Percentiles rank a stretch among this genome's conserved stretches.
phyloP scores from a whole-genome alignment of 2,888 invertebrate species.

The Athripsodes cinereus region DNA sequence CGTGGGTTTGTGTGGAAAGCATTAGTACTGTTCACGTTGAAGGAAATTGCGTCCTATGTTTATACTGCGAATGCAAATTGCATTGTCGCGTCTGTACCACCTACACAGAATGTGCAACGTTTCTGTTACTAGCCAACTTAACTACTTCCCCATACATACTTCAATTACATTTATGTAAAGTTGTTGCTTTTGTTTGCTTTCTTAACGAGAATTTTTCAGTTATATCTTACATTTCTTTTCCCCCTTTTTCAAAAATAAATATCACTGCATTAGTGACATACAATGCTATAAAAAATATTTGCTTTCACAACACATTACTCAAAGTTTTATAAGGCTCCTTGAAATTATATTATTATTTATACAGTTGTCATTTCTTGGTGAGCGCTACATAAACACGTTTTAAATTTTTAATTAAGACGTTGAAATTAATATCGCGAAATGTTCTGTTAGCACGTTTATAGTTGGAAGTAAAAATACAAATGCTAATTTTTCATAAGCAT shows the following conservation, averaged over 20 bases:
- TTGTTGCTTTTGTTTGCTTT: neutral
- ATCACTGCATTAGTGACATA: too few relatives aligned
- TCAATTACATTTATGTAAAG: neutral
- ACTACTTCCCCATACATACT: too few relatives aligned
- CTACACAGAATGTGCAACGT: neutral
- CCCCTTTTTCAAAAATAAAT: too few relatives aligned
- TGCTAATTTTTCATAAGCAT: too few relatives aligned
- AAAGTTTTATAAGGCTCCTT: too few relatives aligned
- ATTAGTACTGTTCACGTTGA: neutral
- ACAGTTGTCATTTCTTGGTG: too few relatives aligned
- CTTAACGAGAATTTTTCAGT: constrained; percentile 2
- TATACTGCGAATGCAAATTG: constrained; percentile 24
- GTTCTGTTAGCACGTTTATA: too few relatives aligned
- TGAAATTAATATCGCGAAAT: neutral
- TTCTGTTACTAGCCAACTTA: neutral
- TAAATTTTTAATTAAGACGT: neutral
- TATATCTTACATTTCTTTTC: neutral
- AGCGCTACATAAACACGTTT: neutral
- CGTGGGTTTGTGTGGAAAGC: neutral
- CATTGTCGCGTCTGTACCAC: constrained; percentile 19
- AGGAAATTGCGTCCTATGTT: constrained; percentile 24
- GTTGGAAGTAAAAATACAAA: too few relatives aligned
- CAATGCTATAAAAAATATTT: too few relatives aligned
- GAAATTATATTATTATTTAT: too few relatives aligned
- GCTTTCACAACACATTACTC: too few relatives aligned